These are phyloP conservation scores for Hemiscyllium ocellatum DNA, from an alignment of 2,113 vertebrate genomes.

Conservation along the genomic window DNA sequence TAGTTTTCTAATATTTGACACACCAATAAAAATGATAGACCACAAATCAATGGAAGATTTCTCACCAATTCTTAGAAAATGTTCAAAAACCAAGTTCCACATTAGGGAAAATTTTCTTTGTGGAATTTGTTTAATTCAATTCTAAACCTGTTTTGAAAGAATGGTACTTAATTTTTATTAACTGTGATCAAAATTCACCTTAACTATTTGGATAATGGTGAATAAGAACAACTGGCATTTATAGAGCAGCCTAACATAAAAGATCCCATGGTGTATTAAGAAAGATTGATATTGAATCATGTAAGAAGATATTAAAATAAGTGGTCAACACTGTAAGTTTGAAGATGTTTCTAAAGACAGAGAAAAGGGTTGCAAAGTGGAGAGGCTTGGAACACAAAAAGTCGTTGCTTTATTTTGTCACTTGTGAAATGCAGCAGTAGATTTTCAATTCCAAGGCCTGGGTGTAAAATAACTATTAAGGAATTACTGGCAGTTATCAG, in stretches of 20 bases:
- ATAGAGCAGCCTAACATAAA: neutral
- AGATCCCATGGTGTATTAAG: neutral
- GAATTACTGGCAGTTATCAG: neutral
- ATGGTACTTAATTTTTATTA: neutral
- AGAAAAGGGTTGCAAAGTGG: neutral
- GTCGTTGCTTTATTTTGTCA: neutral
- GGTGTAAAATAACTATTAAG: neutral
- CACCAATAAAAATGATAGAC: neutral
- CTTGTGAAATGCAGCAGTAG: neutral
- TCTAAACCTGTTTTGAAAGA: neutral
- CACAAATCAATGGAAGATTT: neutral
- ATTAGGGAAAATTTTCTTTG: no score
- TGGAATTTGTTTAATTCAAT: neutral
- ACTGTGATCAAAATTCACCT: neutral
- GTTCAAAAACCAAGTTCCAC: neutral
- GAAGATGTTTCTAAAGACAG: neutral
- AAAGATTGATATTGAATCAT: neutral
- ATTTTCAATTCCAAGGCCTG: neutral
- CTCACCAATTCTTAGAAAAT: neutral
- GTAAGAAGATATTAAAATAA: neutral
- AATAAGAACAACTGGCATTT: neutral
- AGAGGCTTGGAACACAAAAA: neutral
- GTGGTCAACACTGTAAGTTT: neutral
- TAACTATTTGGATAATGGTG: neutral
- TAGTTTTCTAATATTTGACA: constrained; percentile 22